A percentile compares a stretch with the other conserved stretches of the same genome.
Evolutionary conservation across 1,140 invertebrate species (phyloP).

Genomic region (Pachyrhynchus sulphureomaculatus): DNA sequence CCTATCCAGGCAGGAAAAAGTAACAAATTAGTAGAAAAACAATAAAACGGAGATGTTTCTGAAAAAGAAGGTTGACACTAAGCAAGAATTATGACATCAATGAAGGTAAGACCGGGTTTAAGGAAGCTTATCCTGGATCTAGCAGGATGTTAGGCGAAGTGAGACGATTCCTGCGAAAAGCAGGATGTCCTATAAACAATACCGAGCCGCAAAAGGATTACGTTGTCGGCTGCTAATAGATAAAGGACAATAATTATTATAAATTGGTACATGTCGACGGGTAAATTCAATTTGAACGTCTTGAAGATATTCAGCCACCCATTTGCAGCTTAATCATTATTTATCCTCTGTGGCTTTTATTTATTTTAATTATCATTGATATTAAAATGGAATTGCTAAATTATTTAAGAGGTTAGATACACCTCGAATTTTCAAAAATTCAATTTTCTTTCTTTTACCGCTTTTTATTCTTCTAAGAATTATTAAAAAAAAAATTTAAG

Average conservation of each 20-base stretch:
- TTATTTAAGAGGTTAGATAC: too few species aligned
- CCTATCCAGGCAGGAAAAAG: neutral
- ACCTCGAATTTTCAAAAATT: too few species aligned
- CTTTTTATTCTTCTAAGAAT: too few species aligned
- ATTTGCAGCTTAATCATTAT: too few species aligned
- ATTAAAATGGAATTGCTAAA: too few species aligned
- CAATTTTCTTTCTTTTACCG: too few species aligned
- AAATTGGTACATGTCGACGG: slow-evolving; percentile 3
- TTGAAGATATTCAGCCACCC: too few species aligned
- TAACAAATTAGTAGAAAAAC: slow-evolving; percentile 24
- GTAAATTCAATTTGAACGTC: too few species aligned
- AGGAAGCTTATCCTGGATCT: slow-evolving; percentile 21
- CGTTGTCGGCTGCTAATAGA: slow-evolving; percentile 11
- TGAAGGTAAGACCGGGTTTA: slow-evolving; percentile 23
- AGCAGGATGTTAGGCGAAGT: slow-evolving; percentile 12
- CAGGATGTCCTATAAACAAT: neutral
- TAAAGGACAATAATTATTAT: slow-evolving; percentile 21
- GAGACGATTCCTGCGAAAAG: slow-evolving; percentile 7
- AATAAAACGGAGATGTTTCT: slow-evolving; percentile 14
- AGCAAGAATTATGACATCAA: slow-evolving; percentile 30
- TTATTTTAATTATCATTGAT: too few species aligned
- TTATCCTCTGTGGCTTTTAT: too few species aligned
- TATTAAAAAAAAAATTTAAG: too few species aligned
- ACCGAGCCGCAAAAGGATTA: neutral
- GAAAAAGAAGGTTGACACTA: slow-evolving; percentile 22